Evolutionary conservation across 2,888 invertebrate species (phyloP), one percentile per base, ranked within the genome.

Genomic region (Dromius quadrimaculatus): DNA sequence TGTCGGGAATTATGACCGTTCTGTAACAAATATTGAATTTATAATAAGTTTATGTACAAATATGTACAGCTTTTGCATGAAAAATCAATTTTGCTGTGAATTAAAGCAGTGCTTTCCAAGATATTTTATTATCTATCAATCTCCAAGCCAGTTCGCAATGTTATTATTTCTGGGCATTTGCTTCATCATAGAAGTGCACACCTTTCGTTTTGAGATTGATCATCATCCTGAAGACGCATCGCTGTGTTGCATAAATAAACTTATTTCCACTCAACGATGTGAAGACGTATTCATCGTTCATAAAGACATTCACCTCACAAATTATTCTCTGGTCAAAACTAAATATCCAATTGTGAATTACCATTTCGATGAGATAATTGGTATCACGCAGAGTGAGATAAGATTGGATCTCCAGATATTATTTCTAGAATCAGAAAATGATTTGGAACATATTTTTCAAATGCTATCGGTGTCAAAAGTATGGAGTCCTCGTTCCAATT

Each of bases 401-500:
- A 20, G 6, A 38, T 54, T 50, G 22, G 22, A 9, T 38, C 8
- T 38, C 20, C 41, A 50, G 4, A 8, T 65, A 38, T 54, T 65
- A 22, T 28, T 54, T 4, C 11, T 65, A 34, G 22, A 65, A 36
- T 38, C 50, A 22, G 38, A 38, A 50, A 38, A 15, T 2, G 65
- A 65, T 8, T 54, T 65, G 17, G 3, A 13, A 6, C 11, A 13
- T 8, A 36, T 47, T 17, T 22, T 65, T 22, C 15, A 8, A 1
- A n/a, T 9, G 3, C 38, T 50, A 22, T 11, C 8, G 6, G 20
- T 17, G 22, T 38, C 38, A 50, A 22, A 54, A 54, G n/a, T 9
- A n/a, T 65, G 65, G 65, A 54, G 54, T 65, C 50, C 65, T 22
- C 13, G n/a, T 13, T 6, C 65, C n/a, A 50, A 47, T 13, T 65